Base-by-base conservation (phyloP, 2,797 vertebrate species). In the Mus minutoides region DNA sequence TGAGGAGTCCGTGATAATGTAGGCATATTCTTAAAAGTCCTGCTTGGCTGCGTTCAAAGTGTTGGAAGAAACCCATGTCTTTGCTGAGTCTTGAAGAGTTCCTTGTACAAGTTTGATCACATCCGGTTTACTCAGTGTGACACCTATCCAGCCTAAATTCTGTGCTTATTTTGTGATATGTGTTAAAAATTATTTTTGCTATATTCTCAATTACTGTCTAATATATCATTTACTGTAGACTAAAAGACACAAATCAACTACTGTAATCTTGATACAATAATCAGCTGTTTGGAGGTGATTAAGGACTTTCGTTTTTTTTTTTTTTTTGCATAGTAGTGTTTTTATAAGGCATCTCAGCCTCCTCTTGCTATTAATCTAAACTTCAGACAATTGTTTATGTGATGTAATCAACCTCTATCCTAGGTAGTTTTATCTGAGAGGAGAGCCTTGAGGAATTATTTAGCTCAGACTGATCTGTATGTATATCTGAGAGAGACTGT, bases 161-260 rank as follows among this genome's bases (percentile, higher is more conserved):
- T 92, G 9, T 19, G 31, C 79, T 82, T 56, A 75, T 67, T 83
- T 91, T 84, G 43, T 56, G 87, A 90, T 5, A 75, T 2, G 82
- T 54, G n/a, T 24, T 92, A 89, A 89, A 83, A 83, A 77, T 78
- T 3, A 17, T 67, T 88, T 88, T 93, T 95, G 22, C 6, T 54
- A 77, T 85, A 75, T 22, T 71, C 8, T 76, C 26, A 80, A 64
- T 62, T 89, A 73, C 67, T n/a, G 56, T 49, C 11, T 31, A 88
- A 46, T 87, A 6, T 22, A 43, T 86, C 7, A 8, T 91, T 93
- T 60, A 83, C 52, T 87, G 16, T 37, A 84, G 43, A 79, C 10
- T 24, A 13, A 54, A 19, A 75, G 21, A 86, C 1, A 56, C 56
- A 82, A 40, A 89, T 71, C 5, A 83, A 56, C 58, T 49, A 77